Percentiles rank a stretch among this genome's conserved stretches.
These are phyloP conservation scores for Cryptocephalus primarius DNA, from an alignment of 2,888 invertebrate genomes.

Conservation along the genomic window DNA sequence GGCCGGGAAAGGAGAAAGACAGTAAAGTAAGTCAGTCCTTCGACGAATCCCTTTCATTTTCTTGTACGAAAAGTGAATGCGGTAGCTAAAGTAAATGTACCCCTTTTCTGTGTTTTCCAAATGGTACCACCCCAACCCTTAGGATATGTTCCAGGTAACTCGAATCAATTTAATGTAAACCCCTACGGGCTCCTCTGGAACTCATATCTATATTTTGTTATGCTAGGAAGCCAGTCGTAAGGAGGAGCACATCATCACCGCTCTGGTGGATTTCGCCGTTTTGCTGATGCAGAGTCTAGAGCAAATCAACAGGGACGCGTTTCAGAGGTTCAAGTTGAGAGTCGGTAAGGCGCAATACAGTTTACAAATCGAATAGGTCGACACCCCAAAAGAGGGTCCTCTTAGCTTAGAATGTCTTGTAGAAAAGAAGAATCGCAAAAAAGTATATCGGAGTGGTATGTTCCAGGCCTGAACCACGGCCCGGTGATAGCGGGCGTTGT, in stretches of 20 bases:
- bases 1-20: conserved; percentile 76
- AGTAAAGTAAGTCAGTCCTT: conserved; percentile 46
- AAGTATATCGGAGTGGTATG: too few relatives aligned
- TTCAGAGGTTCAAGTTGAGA: conserved; percentile 88
- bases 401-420: too few relatives aligned
- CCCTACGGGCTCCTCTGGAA: too few relatives aligned
- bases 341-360: conserved; percentile 61
- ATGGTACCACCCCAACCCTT: background rate
- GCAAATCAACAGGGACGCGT: conserved; percentile 92
- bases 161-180: background rate
- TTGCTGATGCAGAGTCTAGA: conserved; percentile 87
- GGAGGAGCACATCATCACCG: conserved; percentile 77
- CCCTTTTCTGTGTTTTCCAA: conserved; percentile 4
- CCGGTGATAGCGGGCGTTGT: conserved; percentile 95
- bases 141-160: conserved; percentile 22
- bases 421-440: too few relatives aligned
- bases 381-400: background rate
- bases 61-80: too few relatives aligned
- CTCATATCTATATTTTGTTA: background rate
- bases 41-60: too few relatives aligned
- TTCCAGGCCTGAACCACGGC: conserved; percentile 71
- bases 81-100: too few relatives aligned
- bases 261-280: conserved; percentile 89
- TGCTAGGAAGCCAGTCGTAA: conserved; percentile 61
- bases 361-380: conserved; percentile 9